A percentile compares a stretch with the other conserved stretches of the same genome.
phyloP scores from a whole-genome alignment of 2,888 invertebrate species.

The Scaptomyza parva region DNA sequence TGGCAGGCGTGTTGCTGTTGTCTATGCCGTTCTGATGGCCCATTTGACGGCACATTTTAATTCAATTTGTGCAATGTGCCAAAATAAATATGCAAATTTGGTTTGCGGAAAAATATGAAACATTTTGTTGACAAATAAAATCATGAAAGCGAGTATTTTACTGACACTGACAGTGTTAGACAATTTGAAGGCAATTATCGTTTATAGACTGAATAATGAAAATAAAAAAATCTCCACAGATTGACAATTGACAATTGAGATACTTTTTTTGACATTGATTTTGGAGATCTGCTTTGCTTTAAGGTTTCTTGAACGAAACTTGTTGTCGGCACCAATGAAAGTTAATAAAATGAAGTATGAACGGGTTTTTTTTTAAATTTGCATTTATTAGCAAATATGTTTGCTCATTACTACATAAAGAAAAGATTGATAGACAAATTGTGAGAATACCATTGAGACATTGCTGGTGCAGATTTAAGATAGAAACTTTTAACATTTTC shows the following conservation, averaged over 20 bases:
- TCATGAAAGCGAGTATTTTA: constrained; percentile 58
- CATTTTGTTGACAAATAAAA: constrained; percentile 59
- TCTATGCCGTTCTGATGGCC: constrained; percentile 43
- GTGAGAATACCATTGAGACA: constrained; percentile 66
- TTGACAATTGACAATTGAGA: neutral
- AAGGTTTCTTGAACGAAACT: too few relatives aligned
- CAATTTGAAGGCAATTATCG: constrained; percentile 33
- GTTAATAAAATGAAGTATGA: too few relatives aligned
- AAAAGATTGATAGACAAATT: constrained; percentile 28
- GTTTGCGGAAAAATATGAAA: constrained; percentile 46
- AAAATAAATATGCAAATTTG: constrained; percentile 57
- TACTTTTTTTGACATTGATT: neutral
- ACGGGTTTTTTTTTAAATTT: constrained; percentile 1
- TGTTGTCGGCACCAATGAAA: too few relatives aligned
- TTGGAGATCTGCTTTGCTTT: too few relatives aligned
- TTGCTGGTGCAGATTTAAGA: constrained; percentile 20
- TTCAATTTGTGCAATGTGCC: constrained; percentile 62
- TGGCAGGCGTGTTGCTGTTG: constrained; percentile 7
- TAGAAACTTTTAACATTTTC: neutral
- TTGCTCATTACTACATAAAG: constrained; percentile 44
- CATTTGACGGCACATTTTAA: constrained; percentile 57
- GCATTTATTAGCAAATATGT: constrained; percentile 55
- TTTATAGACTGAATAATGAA: neutral
- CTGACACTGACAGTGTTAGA: constrained; percentile 28
- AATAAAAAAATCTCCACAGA: neutral